phyloP scores from a whole-genome alignment of 2,797 vertebrate genomes.

The Cuniculus paca region DNA sequence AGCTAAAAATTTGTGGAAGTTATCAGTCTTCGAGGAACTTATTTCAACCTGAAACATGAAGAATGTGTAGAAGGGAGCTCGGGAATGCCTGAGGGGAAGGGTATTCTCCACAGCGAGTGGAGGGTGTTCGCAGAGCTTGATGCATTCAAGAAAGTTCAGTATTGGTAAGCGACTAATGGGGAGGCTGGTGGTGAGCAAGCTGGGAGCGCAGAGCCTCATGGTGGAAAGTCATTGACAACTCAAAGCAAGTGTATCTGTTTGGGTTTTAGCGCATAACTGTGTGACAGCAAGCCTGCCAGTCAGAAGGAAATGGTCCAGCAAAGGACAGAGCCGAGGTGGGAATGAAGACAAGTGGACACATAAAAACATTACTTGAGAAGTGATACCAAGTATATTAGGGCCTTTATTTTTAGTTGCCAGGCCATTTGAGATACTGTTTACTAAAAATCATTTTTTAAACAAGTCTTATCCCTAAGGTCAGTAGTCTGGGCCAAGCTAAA shows the following conservation, averaged over 20 bases:
- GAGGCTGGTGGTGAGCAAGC: not conserved
- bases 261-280: not conserved
- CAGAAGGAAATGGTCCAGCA: not conserved
- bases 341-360: not conserved
- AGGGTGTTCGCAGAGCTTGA: not conserved
- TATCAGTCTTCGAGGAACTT: not conserved
- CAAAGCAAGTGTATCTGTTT: not conserved
- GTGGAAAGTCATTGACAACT: not conserved
- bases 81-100: not conserved
- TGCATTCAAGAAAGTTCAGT: not conserved
- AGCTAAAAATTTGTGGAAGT: not conserved
- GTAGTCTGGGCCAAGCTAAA: not conserved
- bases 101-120: fast-evolving
- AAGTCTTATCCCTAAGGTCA: not conserved
- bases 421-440: not conserved
- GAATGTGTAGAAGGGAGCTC: not conserved
- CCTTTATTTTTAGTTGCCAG: not conserved
- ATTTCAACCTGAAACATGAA: not conserved
- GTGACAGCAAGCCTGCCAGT: not conserved
- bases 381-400: not conserved
- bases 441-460: not conserved
- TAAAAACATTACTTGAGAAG: not conserved
- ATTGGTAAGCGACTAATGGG: not conserved
- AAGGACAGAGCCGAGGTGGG: not conserved
- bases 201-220: no score